Conservation (phyloP, 2,888 invertebrate genomes). For the Synergus gifuensis region DNA sequence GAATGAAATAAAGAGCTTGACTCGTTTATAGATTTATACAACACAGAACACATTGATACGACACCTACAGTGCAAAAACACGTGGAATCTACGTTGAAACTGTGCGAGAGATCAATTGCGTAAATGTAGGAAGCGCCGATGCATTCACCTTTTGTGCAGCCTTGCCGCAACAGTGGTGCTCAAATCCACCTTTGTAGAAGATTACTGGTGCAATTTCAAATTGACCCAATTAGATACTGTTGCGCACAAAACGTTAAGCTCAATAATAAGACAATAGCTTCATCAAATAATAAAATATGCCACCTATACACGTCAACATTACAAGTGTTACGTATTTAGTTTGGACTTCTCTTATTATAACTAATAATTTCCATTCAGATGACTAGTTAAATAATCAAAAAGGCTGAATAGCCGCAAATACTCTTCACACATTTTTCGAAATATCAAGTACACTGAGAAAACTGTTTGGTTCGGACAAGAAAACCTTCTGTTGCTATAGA, state of each 20-base stretch:
- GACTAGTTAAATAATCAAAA: too few species aligned
- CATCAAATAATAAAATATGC: neutral
- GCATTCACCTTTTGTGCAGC: constrained; percentile 75
- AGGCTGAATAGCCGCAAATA: too few species aligned
- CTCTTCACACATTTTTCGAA: too few species aligned
- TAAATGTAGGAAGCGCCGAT: constrained; percentile 75
- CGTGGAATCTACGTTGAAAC: constrained; percentile 62
- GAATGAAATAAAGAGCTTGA: neutral
- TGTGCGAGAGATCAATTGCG: constrained; percentile 70
- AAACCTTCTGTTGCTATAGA: too few species aligned
- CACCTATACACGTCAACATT: neutral
- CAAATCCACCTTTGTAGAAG: constrained; percentile 47
- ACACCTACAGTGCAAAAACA: constrained; percentile 28
- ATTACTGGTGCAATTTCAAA: constrained; percentile 38
- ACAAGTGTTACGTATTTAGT: too few species aligned
- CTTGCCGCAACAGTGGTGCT: constrained; percentile 69
- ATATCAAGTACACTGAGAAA: too few species aligned
- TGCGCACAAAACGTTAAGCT: neutral
- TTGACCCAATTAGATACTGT: constrained; percentile 18
- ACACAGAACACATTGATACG: neutral
- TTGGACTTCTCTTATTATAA: too few species aligned
- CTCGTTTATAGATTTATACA: neutral
- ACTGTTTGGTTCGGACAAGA: too few species aligned
- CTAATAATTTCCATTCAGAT: too few species aligned
- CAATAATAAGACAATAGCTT: neutral